Conservation (phyloP, 2,797 vertebrate genomes). For the Sebastes minor region DNA sequence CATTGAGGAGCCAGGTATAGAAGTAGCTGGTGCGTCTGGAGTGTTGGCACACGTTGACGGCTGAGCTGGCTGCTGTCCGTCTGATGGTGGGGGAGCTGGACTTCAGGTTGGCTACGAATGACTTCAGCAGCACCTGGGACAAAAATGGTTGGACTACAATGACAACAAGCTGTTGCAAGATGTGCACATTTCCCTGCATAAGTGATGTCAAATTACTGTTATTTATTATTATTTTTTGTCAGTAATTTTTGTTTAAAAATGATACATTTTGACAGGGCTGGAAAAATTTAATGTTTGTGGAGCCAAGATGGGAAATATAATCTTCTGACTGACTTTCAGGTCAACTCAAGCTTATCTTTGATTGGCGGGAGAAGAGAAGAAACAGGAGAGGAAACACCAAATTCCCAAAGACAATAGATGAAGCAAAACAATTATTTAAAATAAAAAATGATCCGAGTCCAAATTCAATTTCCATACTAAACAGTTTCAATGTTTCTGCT, state of each 20-base stretch:
- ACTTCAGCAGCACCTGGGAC: constrained; percentile 89
- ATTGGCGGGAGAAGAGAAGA: background rate
- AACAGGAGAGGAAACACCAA: background rate
- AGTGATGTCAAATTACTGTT: background rate
- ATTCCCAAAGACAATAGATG: background rate
- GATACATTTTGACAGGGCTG: fast-evolving
- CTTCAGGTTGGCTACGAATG: constrained; percentile 94
- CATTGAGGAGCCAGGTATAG: constrained; percentile 96
- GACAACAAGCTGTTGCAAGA: background rate
- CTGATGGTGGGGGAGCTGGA: constrained; percentile 93
- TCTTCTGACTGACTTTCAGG: background rate
- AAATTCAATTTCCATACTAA: too few species aligned
- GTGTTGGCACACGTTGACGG: constrained; percentile 93
- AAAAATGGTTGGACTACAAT: background rate
- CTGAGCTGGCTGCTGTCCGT: constrained; percentile 91
- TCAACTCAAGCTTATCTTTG: background rate
- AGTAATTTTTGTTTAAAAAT: background rate
- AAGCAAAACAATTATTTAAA: background rate
- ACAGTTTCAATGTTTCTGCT: background rate
- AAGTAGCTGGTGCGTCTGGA: constrained; percentile 93
- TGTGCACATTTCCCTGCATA: background rate
- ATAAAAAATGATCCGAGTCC: background rate
- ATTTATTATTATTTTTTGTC: background rate
- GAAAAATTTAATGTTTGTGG: background rate
- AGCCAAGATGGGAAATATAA: background rate